Base-by-base conservation (phyloP, 2,797 vertebrate genomes). In the Psittacula echo region DNA sequence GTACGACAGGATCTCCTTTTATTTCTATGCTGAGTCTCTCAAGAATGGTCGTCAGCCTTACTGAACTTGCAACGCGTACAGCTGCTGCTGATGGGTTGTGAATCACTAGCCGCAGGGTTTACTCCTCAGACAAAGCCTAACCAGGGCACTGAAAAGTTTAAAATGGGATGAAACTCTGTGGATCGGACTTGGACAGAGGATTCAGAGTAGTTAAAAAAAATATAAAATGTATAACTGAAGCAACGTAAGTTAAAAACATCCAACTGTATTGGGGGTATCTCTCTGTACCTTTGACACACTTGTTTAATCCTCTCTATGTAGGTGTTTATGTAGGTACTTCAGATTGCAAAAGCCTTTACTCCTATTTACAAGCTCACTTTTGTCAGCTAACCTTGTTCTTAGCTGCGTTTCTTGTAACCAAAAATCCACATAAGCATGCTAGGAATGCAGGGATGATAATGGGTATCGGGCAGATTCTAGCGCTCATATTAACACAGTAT, bases 331-430 rank as follows among this genome's bases (percentile, higher is more conserved):
- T 97, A 95, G 97, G 96, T 97, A 92, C 96, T 94, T 96, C 81
- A 87, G 70, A 96, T 95, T 95, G 95, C 96, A 96, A 84, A 98
- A 95, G 94, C 97, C 96, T 97, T 97, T 96, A 91, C 82, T 96
- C 91, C 96, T 96, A 87, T 87, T 87, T 90, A 93, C 93, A 91
- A 87, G 92, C 97, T 97, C 96, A 92, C 68, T 91, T 74, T 82
- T 95, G 94, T 97, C 96, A 95, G 94, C 95, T 94, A 62, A 93
- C 95, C 86, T 76, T 95, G 82, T 93, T 93, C 87, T 93, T 94
- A 97, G 96, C 97, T 97, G 94, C 94, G 6, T 97, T 96, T 97
- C 96, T 97, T 91, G 88, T 97, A 98, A 98, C 97, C 97, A 98
- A 98, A 98, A 97, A 97, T 90, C 92, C 93, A 90, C 20, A 5